Evolutionary conservation across 1,140 invertebrate genomes (phyloP), one percentile per base, ranked within the genome.

Genomic region (Drosophila athabasca): DNA sequence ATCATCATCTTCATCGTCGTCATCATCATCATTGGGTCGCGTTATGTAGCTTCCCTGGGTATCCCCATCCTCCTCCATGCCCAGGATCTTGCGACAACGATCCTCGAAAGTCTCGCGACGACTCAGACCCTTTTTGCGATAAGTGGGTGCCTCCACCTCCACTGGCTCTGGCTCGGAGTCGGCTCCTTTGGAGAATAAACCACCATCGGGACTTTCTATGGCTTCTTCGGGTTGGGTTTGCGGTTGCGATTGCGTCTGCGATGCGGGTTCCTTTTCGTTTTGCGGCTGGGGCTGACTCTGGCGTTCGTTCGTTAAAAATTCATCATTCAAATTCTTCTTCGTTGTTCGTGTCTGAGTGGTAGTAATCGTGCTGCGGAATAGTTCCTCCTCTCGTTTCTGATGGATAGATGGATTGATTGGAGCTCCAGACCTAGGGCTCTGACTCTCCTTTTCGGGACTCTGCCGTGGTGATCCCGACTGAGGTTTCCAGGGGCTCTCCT

Each of bases 51-150:
- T 79, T 6, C 90, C 90, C 51, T 90, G 90, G 7, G 90, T 91
- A 53, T 91, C 88, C 5, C 90, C 90, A 73, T 90, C 80, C 52
- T 88, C 87, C 50, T 91, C 92, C 91, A 95, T 94, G 6, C 94
- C 94, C 41, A 95, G 83, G 64, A 95, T 94, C 76, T 95, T 93
- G 29, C 93, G 91, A 74, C 94, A 95, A n/a, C 94, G 92, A 90
- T 95, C 94, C 91, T 95, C 94, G 58, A 95, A 95, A n/a, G 94
- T 95, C 89, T 95, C 94, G 43, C 94, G 93, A 76, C 94, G 93
- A 13, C 60, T 78, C 19, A 88, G 26, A 6, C 77, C 84, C 53
- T 91, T 90, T 15, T 91, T 91, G 17, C 73, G 76, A 46, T 62
- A 84, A 0, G 66, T 76, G 15, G 90, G 85, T 7, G 76, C 46